A percentile compares a stretch with the other conserved stretches of the same genome.
These are phyloP conservation scores for Tinea trinotella DNA, from an alignment of 2,888 invertebrate genomes.

Conservation along the genomic window DNA sequence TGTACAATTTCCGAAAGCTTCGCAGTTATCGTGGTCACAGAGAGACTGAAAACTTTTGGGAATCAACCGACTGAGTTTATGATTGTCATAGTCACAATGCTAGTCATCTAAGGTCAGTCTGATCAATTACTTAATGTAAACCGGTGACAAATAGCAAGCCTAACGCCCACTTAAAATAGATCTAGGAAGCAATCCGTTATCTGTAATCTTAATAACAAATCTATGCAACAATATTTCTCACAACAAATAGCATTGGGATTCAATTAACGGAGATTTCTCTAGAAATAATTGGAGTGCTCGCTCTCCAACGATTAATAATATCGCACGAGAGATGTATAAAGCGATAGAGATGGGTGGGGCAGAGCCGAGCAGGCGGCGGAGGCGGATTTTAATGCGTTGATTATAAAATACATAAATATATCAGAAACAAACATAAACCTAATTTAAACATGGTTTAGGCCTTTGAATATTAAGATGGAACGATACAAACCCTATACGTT, in stretches of 20 bases:
- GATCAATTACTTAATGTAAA: no score
- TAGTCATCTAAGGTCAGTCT: no score
- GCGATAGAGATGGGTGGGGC: conserved; percentile 51
- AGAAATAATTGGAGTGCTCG: conserved; percentile 39
- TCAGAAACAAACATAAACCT: conserved; percentile 7
- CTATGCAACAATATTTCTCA: conserved; percentile 46
- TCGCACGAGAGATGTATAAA: conserved; percentile 41
- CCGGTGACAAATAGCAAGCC: no score
- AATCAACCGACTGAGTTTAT: no score
- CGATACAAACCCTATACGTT: not conserved
- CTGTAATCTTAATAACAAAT: conserved; percentile 61
- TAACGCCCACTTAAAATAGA: no score
- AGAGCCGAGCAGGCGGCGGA: conserved; percentile 22
- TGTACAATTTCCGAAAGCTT: no score
- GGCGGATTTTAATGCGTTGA: conserved; percentile 8
- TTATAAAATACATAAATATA: conserved; percentile 13
- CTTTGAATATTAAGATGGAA: not conserved
- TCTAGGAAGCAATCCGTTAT: conserved; percentile 26
- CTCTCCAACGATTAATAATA: conserved; percentile 33
- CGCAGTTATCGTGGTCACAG: no score
- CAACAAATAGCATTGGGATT: conserved; percentile 51
- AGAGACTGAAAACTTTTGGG: no score
- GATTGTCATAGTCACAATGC: no score
- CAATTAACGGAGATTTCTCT: conserved; percentile 48
- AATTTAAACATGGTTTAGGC: not conserved